Evolutionary conservation across 1,140 invertebrate species (phyloP).

Genomic region (Theocolax elegans): DNA sequence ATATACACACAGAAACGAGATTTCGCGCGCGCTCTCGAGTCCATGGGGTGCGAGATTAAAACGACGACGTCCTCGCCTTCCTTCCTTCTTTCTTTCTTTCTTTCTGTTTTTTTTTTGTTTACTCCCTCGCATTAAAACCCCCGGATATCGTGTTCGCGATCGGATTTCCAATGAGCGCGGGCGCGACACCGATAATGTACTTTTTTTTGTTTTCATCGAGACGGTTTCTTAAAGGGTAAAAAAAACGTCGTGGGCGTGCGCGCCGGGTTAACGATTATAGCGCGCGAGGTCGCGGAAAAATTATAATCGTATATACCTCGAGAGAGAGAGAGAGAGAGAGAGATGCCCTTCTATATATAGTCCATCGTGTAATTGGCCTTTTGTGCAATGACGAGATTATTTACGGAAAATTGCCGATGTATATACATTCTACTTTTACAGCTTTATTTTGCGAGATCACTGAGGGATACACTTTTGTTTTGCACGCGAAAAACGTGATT

Average conservation of each 20-base stretch:
- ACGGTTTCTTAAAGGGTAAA: too few relatives aligned
- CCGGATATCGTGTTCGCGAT: constrained; percentile 37
- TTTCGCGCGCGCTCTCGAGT: too few relatives aligned
- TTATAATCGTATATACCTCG: background rate
- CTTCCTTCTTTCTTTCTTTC: background rate
- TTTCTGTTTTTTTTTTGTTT: constrained; percentile 1
- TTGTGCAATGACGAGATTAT: too few relatives aligned
- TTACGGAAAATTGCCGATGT: too few relatives aligned
- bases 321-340: background rate
- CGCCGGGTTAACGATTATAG: background rate
- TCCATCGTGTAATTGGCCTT: too few relatives aligned
- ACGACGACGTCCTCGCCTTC: background rate
- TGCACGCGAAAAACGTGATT: too few relatives aligned
- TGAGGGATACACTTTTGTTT: background rate
- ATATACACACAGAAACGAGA: constrained; percentile 8
- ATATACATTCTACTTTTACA: too few relatives aligned
- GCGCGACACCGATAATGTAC: constrained; percentile 26
- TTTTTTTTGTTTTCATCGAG: background rate
- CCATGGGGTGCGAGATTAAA: constrained; percentile 27
- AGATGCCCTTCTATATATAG: background rate
- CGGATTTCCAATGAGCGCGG: constrained; percentile 29
- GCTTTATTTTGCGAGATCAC: too few relatives aligned
- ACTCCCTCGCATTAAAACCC: background rate
- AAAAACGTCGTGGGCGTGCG: background rate
- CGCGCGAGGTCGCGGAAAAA: background rate